Evolutionary conservation across 2,888 invertebrate genomes (phyloP).

Genomic region (Dolichopus griseipennis): DNA sequence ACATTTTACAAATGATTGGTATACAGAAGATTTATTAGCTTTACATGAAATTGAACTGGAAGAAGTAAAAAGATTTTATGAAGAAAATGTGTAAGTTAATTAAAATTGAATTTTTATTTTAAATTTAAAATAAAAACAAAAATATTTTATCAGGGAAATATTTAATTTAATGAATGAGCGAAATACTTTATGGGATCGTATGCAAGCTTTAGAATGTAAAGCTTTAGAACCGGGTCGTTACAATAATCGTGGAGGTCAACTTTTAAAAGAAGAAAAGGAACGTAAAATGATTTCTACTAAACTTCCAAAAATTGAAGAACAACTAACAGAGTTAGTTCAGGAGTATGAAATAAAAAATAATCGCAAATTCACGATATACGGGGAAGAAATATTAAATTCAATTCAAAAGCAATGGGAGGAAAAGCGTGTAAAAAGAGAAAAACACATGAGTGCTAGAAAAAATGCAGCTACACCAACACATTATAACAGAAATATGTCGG

Average conservation of each 20-base stretch:
- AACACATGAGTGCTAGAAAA: slow-evolving; percentile 44
- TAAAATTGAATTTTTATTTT: not conserved
- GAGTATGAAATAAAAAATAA: slow-evolving; percentile 49
- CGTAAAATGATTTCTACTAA: slow-evolving; percentile 64
- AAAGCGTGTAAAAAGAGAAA: slow-evolving; percentile 38
- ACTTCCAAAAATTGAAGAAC: slow-evolving; percentile 64
- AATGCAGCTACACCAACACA: slow-evolving; percentile 23
- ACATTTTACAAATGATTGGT: slow-evolving; percentile 58
- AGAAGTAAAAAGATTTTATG: slow-evolving; percentile 56
- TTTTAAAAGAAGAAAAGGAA: slow-evolving; percentile 78
- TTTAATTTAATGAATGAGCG: slow-evolving; percentile 58
- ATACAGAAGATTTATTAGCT: slow-evolving; percentile 69
- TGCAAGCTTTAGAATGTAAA: slow-evolving; percentile 64
- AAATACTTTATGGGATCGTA: slow-evolving; percentile 62
- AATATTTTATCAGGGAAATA: slow-evolving; percentile 46
- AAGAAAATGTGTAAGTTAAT: slow-evolving; percentile 51
- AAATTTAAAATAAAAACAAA: not conserved
- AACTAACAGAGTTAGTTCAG: slow-evolving; percentile 48
- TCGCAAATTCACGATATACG: slow-evolving; percentile 53
- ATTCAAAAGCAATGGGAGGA: slow-evolving; percentile 55
- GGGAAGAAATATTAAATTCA: slow-evolving; percentile 52
- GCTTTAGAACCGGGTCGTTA: slow-evolving; percentile 73
- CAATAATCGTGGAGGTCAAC: slow-evolving; percentile 78
- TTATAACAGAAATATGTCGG: slow-evolving; percentile 15
- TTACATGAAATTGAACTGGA: slow-evolving; percentile 70